These are phyloP conservation scores for Drosophila rhopaloa DNA, from an alignment of 1,140 invertebrate species.

Conservation along the genomic window DNA sequence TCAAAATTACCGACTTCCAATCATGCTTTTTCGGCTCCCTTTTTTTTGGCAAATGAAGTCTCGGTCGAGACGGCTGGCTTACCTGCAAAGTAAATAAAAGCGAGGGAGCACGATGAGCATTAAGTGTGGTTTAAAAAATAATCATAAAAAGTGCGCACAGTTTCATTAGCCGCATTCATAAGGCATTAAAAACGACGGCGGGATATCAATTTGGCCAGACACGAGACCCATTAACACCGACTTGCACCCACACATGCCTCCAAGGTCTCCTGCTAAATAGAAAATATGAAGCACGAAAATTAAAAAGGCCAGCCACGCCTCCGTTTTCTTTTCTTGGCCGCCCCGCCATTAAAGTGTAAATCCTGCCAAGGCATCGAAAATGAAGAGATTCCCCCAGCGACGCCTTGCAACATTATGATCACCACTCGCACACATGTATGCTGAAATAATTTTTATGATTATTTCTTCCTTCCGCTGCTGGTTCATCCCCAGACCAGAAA, in stretches of 20 bases:
- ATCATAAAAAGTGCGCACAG: constrained; percentile 55
- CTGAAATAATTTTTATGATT: constrained; percentile 83
- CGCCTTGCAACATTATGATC: constrained; percentile 78
- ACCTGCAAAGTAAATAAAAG: constrained; percentile 54
- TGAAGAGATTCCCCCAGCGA: constrained; percentile 68
- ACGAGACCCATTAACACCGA: constrained; percentile 45
- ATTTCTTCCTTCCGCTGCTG: constrained; percentile 76
- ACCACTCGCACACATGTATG: constrained; percentile 47
- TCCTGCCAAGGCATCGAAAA: constrained; percentile 67
- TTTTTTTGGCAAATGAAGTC: constrained; percentile 4
- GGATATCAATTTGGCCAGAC: constrained; percentile 66
- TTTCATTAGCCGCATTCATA: constrained; percentile 73
- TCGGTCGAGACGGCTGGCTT: constrained; percentile 26
- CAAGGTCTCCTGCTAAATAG: constrained; percentile 51
- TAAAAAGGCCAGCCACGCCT: constrained; percentile 65
- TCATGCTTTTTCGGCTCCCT: constrained; percentile 6
- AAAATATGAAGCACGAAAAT: constrained; percentile 78
- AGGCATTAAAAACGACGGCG: constrained; percentile 67
- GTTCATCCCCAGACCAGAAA: constrained; percentile 48
- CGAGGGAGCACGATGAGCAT: constrained; percentile 41
- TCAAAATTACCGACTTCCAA: constrained; percentile 38
- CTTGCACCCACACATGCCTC: constrained; percentile 1
- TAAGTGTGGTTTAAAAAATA: constrained; percentile 65
- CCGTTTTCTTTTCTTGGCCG: not conserved
- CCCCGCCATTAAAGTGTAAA: constrained; percentile 69